Percentiles rank a stretch among this genome's conserved stretches.
These are phyloP conservation scores for Corvus hawaiiensis DNA, from an alignment of 2,113 vertebrate genomes.

Conservation along the genomic window DNA sequence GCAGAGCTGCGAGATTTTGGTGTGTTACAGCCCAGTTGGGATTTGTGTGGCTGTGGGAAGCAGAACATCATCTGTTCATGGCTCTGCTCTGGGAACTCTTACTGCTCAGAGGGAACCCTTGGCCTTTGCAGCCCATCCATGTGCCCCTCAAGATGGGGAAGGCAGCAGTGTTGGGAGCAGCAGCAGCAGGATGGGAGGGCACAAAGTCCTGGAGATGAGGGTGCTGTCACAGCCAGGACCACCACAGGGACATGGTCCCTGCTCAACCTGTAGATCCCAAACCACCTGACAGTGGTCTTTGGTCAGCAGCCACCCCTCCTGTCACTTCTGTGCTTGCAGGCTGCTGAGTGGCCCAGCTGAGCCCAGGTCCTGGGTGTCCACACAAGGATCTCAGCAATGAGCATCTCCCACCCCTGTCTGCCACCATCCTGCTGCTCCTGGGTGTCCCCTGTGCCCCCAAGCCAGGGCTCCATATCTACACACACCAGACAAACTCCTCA, in stretches of 20 bases:
- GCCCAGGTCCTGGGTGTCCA: background rate
- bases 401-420: background rate
- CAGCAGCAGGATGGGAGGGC: background rate
- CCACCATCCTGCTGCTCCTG: background rate
- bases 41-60: background rate
- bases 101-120: rapidly evolving
- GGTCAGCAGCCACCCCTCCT: background rate
- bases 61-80: rapidly evolving
- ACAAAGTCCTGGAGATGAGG: background rate
- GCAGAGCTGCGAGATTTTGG: background rate
- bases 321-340: background rate
- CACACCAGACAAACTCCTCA: background rate
- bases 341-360: background rate
- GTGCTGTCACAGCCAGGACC: background rate
- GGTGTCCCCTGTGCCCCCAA: background rate
- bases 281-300: rapidly evolving
- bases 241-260: rapidly evolving
- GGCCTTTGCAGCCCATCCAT: rapidly evolving
- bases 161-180: background rate
- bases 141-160: background rate
- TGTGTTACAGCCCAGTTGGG: background rate
- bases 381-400: background rate
- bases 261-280: background rate
- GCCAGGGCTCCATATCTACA: rapidly evolving
- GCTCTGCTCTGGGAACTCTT: background rate